A percentile compares a stretch with the other conserved stretches of the same genome.
phyloP scores from a whole-genome alignment of 2,113 vertebrate genomes.

The Melanerpes aurifrons region DNA sequence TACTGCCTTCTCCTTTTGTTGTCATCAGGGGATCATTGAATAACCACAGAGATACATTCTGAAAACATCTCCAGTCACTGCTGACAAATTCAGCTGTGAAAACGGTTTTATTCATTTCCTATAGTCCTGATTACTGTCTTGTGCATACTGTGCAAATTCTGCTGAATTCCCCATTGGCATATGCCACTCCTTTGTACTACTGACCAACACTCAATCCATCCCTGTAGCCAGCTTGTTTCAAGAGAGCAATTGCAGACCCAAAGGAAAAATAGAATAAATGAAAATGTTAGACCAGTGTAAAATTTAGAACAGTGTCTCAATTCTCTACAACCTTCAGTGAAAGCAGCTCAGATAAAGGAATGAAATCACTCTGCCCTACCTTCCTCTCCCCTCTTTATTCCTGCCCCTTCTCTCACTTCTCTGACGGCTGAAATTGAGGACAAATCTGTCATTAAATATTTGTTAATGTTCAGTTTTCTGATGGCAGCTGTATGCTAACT shows the following conservation, averaged over 20 bases:
- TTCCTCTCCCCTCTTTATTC: not conserved
- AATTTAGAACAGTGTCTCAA: not conserved
- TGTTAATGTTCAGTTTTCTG: slow-evolving; percentile 65
- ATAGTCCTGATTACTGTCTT: not conserved
- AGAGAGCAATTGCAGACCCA: not conserved
- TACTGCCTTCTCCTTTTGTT: not conserved
- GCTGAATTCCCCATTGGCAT: not conserved
- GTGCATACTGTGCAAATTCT: not conserved
- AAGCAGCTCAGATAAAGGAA: not conserved
- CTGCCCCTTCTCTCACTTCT: not conserved
- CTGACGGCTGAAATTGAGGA: slow-evolving; percentile 49
- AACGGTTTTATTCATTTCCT: not conserved
- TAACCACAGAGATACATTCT: not conserved
- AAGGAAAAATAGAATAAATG: not conserved
- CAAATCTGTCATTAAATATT: slow-evolving; percentile 71
- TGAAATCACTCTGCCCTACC: not conserved
- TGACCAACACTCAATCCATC: not conserved
- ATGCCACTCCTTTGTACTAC: not conserved
- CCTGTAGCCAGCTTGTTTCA: not conserved
- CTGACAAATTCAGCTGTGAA: not conserved
- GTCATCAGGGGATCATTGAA: not conserved
- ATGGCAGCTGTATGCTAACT: slow-evolving; percentile 58
- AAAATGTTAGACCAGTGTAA: not conserved
- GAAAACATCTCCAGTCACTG: not conserved
- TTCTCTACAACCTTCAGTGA: not conserved